Base-by-base conservation (phyloP, 2,113 vertebrate species). In the Anolis carolinensis region DNA sequence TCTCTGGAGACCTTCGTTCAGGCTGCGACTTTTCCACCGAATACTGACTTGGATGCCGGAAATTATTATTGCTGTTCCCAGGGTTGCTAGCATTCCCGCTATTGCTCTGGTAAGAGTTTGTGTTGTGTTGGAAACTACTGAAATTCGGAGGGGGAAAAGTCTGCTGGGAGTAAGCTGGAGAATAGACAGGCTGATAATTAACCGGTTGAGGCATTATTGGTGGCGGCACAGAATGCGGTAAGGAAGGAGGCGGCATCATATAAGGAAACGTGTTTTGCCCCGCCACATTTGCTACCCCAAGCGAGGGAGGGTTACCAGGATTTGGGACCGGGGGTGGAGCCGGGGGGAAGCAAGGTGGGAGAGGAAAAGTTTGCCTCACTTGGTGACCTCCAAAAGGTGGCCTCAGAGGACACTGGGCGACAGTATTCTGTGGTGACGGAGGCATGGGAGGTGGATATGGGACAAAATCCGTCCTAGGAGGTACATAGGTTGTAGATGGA, bases 301-400 rank as follows among this genome's bases (percentile, higher is more conserved):
- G 76, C 0, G 96, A 5, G 18, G 77, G 86, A 20, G 97, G 82
- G 9, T 92, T 97, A 18, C 94, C 92, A 0, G 97, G 93, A 80
- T 93, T 95, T 39, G 97, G 98, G 71, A 97, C 89, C 0, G 97
- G 97, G 0, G 98, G 98, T 3, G 98, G 96, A 89, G 95, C 84
- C 0, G 96, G 98, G 5, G 98, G 98, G 9, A 98, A 99, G 89
- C 97, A 98, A 0, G 98, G 98, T 0, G 97, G 97, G 2, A 98
- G 97, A 0, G 98, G 96, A 79, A 98, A 99, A 65, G 96, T 97
- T 74, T 97, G 98, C 6, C 97, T 95, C 68, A 97, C 90, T 2
- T 97, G 97, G 34, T 97, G 97, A 85, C 93, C 97, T 7, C 97
- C 94, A 90, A 97, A 98, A 0, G 98, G 97, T 0, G 97, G 97